Evolutionary conservation across 1,140 invertebrate species (phyloP), one percentile per base, ranked within the genome.

Genomic region (Hormaphis cornu): DNA sequence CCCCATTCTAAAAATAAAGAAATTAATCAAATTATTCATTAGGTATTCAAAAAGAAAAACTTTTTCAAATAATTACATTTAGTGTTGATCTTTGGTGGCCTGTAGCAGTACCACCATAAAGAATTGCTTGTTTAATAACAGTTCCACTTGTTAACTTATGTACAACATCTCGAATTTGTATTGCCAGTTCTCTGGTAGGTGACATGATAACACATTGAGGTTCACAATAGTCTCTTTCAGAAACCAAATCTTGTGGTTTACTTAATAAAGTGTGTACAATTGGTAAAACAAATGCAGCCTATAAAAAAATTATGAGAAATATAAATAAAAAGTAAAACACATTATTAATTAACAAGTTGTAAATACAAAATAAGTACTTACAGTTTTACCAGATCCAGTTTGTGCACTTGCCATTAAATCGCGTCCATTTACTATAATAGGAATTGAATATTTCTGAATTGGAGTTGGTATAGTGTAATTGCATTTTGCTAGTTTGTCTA

Each of bases 381-480:
- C 83, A 14, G 93, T 97, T 83, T 98, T 98, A 37, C 96, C 96
- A 1, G 93, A 97, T 1, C 96, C 96, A 40, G 96, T 99, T 79
- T 98, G 95, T 0, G 96, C 95, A 77, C 95, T 98, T 0, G 87
- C 95, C 94, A 98, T 98, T 10, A 98, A 74, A 81, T 98, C 95
- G 42, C 91, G 77, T 6, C 87, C 86, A 0, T 70, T 79, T 74
- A 86, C 77, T 30, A 98, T 86, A 12, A 90, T 87, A 0, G 95
- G 93, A 52, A 97, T 87, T 0, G 91, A 85, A 73, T 89, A 81
- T 75, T 95, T 95, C 76, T 99, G 96, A 42, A 99, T 88, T 0
- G 95, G 95, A 0, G 95, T 98, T 0, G 95, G 93, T 74, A 86
- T 89, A 0, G 73, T 83, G 75, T 98, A 99, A 0, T 87, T 85